Evolutionary conservation across 2,113 vertebrate genomes (phyloP).

Genomic region (Gallinago jamesoni): DNA sequence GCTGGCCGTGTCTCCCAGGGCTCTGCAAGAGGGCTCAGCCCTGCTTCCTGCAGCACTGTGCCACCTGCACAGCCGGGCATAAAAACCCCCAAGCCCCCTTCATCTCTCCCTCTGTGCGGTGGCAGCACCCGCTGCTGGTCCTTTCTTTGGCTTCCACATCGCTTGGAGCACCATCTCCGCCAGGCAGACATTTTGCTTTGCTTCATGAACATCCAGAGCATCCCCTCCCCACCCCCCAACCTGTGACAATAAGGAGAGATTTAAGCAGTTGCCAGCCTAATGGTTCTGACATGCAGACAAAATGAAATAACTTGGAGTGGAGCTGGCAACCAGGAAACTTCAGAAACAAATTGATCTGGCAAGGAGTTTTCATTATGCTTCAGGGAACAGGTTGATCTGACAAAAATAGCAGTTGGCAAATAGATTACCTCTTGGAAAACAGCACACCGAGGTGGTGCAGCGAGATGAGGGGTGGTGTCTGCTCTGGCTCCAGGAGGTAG

Average conservation of each 20-base stretch:
- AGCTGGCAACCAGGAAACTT: conserved; percentile 55
- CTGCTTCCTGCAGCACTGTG: neutral
- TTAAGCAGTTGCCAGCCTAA: conserved; percentile 27
- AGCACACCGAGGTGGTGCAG: neutral
- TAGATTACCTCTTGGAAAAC: conserved; percentile 32
- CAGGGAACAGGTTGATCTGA: conserved; percentile 61
- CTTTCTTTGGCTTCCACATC: neutral
- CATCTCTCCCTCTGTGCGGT: accelerated
- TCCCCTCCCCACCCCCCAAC: neutral
- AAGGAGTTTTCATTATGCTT: conserved; percentile 56
- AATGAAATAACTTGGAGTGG: conserved; percentile 40
- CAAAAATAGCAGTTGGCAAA: conserved; percentile 65
- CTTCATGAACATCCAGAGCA: neutral
- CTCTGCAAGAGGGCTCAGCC: neutral
- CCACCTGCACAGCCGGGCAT: neutral
- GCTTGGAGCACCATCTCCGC: neutral
- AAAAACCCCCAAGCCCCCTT: neutral
- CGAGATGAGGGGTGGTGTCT: neutral
- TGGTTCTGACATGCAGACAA: conserved; percentile 51
- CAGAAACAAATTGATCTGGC: conserved; percentile 64
- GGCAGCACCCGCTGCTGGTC: neutral
- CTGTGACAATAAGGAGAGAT: neutral
- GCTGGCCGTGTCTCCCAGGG: accelerated
- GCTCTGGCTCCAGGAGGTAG: neutral
- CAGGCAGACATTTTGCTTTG: neutral